Percentiles rank a stretch among this genome's conserved stretches.
Evolutionary conservation across 2,797 vertebrate genomes (phyloP).

Genomic region (Diglossa cyanea): DNA sequence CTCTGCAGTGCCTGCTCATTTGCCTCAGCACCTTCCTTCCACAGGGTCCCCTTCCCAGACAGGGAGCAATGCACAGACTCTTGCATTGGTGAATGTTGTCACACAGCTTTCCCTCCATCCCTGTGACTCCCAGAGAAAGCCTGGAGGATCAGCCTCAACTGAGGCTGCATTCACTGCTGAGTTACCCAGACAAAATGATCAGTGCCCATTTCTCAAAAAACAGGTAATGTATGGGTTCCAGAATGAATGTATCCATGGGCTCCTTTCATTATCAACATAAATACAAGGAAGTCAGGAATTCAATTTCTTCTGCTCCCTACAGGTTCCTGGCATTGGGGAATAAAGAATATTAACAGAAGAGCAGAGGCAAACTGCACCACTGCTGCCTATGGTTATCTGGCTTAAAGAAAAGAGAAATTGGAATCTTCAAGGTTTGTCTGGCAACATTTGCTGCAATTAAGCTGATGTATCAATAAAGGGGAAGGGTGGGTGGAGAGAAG

Average conservation of each 20-base stretch:
- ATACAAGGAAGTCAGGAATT: background rate
- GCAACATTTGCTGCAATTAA: background rate
- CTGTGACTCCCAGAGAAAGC: background rate
- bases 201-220: background rate
- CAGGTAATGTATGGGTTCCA: background rate
- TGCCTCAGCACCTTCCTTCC: background rate
- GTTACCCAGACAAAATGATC: background rate
- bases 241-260: background rate
- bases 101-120: background rate
- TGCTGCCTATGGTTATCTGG: background rate
- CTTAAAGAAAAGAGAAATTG: background rate
- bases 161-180: background rate
- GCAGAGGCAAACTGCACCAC: background rate
- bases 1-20: background rate
- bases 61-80: background rate
- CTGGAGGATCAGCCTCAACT: background rate
- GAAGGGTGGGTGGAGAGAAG: background rate
- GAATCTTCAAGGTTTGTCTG: background rate
- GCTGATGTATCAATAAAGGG: background rate
- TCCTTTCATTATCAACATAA: background rate
- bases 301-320: background rate
- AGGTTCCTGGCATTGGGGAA: background rate
- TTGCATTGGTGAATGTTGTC: background rate
- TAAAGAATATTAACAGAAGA: background rate
- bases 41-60: background rate